phyloP scores from a whole-genome alignment of 2,888 invertebrate genomes.

The Heliconius ethilla region DNA sequence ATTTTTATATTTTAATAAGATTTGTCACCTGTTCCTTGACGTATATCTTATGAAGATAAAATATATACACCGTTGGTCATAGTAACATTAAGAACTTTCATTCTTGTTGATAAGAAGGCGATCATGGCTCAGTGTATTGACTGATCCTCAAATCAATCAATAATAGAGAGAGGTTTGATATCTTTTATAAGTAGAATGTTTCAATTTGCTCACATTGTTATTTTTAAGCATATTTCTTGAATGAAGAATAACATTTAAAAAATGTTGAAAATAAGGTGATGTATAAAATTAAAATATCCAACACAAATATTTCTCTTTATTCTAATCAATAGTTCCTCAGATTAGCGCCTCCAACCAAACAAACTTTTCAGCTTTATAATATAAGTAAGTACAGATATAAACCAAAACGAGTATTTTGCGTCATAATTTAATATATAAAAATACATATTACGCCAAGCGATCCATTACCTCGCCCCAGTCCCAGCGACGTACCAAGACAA shows the following conservation, averaged over 20 bases:
- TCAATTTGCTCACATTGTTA: not conserved
- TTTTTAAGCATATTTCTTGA: no score
- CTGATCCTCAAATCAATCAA: not conserved
- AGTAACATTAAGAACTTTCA: not conserved
- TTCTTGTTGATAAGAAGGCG: not conserved
- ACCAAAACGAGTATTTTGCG: no score
- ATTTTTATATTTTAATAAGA: not conserved
- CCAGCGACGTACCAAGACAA: constrained; percentile 15
- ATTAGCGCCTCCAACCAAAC: no score
- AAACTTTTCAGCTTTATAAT: no score
- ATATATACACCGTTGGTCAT: not conserved
- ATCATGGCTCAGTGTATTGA: not conserved
- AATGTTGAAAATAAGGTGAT: no score
- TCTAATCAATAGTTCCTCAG: no score
- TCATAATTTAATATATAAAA: not conserved
- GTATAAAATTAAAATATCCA: no score
- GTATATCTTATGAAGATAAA: not conserved
- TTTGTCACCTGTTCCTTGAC: not conserved
- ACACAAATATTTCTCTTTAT: no score
- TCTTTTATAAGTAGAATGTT: not conserved
- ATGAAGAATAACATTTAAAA: no score
- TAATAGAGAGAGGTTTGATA: no score
- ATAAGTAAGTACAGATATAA: no score
- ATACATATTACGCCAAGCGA: not conserved
- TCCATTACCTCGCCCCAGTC: constrained; percentile 19